Percentiles rank a stretch among this genome's conserved stretches.
Conservation (phyloP, 2,797 vertebrate genomes). For the Morus bassanus region DNA sequence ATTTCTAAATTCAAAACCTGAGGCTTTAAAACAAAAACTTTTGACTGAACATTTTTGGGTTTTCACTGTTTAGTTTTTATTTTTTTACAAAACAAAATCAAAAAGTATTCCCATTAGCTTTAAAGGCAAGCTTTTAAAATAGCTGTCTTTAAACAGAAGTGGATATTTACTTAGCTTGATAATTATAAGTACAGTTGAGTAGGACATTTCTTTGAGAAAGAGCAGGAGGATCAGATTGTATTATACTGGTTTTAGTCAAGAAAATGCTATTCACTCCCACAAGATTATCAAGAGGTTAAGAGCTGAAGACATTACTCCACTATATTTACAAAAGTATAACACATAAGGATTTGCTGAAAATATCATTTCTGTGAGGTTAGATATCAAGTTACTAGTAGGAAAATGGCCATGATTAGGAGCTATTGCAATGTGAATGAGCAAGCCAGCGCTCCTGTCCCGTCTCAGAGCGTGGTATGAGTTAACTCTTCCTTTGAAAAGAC, state of each 20-base stretch:
- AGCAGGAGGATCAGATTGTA: neutral
- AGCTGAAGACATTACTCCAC: neutral
- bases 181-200: neutral
- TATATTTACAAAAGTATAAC: neutral
- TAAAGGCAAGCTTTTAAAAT: neutral
- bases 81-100: neutral
- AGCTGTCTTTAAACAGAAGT: neutral
- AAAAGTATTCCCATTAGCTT: neutral
- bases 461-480: fast-evolving
- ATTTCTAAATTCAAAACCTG: neutral
- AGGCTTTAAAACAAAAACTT: neutral
- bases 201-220: neutral
- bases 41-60: neutral
- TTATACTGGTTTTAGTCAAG: neutral
- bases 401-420: neutral
- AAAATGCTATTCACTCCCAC: neutral
- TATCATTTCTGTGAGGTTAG: neutral
- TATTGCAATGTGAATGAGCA: fast-evolving
- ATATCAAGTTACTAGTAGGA: neutral
- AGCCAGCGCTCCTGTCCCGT: neutral
- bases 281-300: neutral
- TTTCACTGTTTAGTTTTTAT: neutral
- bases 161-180: neutral
- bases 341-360: neutral
- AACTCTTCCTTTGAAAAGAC: neutral